phyloP scores from a whole-genome alignment of 1,140 invertebrate species.

The Brachionus plicatilis region DNA sequence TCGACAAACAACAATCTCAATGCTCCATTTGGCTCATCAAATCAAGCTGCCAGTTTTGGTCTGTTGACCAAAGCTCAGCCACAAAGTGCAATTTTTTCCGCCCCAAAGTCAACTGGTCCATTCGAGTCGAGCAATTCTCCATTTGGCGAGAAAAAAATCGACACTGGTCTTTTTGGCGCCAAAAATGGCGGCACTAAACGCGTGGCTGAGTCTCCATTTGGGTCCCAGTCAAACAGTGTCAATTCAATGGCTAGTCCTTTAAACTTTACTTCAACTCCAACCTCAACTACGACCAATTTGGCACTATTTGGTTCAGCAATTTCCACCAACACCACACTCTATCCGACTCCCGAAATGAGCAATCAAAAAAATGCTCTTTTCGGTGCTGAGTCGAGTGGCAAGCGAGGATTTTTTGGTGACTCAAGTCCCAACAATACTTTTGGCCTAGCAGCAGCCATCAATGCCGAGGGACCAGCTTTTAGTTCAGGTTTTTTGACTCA shows the following conservation, averaged over 20 bases:
- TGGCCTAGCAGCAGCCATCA: not conserved
- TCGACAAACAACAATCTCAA: not conserved
- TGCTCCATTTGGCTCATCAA: not conserved
- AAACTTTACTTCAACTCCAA: not conserved
- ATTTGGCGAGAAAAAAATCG: not conserved
- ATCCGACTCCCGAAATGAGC: not conserved
- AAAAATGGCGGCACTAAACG: not conserved
- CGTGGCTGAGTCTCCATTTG: not conserved
- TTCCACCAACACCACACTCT: not conserved
- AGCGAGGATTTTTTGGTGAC: not conserved
- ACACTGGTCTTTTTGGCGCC: too few species aligned
- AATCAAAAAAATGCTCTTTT: not conserved
- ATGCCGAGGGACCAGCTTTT: not conserved
- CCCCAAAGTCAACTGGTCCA: not conserved
- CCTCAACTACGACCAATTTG: not conserved
- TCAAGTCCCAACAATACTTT: not conserved
- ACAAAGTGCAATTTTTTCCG: not conserved
- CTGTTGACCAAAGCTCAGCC: not conserved
- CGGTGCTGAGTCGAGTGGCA: not conserved
- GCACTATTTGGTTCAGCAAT: not conserved
- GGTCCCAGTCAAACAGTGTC: not conserved
- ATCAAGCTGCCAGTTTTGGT: not conserved
- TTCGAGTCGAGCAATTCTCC: not conserved
- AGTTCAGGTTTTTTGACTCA: not conserved
- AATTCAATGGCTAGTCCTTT: not conserved